phyloP scores from a whole-genome alignment of 1,140 invertebrate species.

The Triops cancriformis region DNA sequence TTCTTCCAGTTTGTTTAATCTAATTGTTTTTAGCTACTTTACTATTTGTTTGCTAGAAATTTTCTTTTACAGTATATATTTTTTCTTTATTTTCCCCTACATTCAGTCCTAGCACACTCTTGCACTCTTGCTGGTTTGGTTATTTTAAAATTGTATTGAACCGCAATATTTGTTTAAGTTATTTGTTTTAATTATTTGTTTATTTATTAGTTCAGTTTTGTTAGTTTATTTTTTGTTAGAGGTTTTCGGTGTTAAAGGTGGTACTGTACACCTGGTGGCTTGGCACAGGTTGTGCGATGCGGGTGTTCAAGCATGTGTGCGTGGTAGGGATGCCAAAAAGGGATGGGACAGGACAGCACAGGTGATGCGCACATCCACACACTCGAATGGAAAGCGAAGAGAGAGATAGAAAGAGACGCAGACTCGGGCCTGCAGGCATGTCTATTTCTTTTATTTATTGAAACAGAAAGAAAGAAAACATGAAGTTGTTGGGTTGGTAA shows the following conservation, averaged over 20 bases:
- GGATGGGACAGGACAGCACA: not conserved
- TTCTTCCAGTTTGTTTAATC: too few relatives aligned
- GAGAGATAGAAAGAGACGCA: not conserved
- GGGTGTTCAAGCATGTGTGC: not conserved
- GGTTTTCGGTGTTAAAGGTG: not conserved
- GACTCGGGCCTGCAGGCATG: not conserved
- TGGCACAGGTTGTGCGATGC: not conserved
- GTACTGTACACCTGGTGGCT: not conserved
- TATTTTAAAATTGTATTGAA: too few relatives aligned
- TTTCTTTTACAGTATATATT: too few relatives aligned
- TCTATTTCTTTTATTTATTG: not conserved
- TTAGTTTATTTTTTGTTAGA: not conserved
- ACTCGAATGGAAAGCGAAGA: not conserved
- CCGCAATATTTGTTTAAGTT: too few relatives aligned
- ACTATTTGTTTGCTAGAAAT: too few relatives aligned
- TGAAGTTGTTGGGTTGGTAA: not conserved
- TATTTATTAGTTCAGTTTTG: not conserved
- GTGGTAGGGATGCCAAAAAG: not conserved
- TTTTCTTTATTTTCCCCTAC: too few relatives aligned
- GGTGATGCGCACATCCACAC: not conserved
- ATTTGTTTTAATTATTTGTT: not conserved
- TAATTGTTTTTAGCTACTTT: too few relatives aligned
- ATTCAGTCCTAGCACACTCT: too few relatives aligned
- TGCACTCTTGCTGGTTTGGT: too few relatives aligned
- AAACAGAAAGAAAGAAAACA: not conserved